Conservation (phyloP, 2,797 vertebrate genomes). For the Sebastes trivittatus region DNA sequence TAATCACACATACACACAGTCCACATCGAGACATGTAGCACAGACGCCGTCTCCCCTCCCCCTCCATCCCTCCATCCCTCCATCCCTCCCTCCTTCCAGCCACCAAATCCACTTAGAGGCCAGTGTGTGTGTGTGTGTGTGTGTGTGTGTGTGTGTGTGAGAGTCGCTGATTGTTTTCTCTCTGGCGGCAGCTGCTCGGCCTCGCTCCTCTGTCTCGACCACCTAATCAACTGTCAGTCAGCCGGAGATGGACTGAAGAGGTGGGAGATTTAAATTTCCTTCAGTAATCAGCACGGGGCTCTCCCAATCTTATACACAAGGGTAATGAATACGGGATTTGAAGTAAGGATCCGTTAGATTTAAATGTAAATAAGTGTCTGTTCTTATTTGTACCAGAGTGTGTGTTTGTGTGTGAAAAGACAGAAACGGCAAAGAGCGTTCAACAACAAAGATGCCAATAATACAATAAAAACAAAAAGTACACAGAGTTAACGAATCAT, state of each 20-base stretch:
- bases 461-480: too few species aligned
- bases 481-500: not conserved
- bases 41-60: conserved; percentile 43
- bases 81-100: conserved; percentile 36
- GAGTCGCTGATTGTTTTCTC: conserved; percentile 71
- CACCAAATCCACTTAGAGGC: conserved; percentile 76
- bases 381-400: not conserved
- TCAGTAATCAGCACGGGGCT: not conserved
- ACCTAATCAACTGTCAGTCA: conserved; percentile 68
- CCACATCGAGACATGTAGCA: conserved; percentile 46
- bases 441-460: not conserved
- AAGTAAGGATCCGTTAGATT: not conserved
- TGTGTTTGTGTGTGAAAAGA: too few species aligned
- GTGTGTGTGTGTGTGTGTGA: not conserved
- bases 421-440: not conserved
- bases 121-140: conserved; percentile 7
- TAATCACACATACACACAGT: conserved; percentile 38
- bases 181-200: conserved; percentile 65
- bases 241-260: conserved; percentile 23
- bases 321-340: not conserved
- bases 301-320: not conserved
- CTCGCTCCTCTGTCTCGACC: conserved; percentile 41
- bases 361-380: not conserved
- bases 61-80: not conserved
- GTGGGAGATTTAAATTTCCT: conserved; percentile 51